These are phyloP conservation scores for Sinopyrophorus schimmeli DNA, from an alignment of 2,888 invertebrate genomes.

Conservation along the genomic window DNA sequence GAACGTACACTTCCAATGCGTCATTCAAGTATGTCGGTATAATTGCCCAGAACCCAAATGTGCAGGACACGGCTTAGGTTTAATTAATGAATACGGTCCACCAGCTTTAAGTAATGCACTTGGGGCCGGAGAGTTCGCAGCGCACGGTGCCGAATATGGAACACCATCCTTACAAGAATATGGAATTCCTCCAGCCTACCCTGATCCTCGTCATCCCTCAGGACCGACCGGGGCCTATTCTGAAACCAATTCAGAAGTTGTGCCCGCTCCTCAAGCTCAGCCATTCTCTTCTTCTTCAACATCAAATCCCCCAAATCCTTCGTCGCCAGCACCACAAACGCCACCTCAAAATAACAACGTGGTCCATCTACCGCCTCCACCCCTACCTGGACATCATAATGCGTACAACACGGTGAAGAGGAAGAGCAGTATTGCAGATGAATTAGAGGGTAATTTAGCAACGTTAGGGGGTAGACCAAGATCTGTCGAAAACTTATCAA, in stretches of 20 bases:
- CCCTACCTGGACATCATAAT: slow-evolving; percentile 78
- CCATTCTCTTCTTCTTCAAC: slow-evolving; percentile 70
- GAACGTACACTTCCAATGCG: slow-evolving; percentile 97
- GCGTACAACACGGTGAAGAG: slow-evolving; percentile 83
- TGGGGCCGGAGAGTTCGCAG: slow-evolving; percentile 53
- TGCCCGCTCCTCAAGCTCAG: slow-evolving; percentile 82
- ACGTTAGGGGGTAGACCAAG: slow-evolving; percentile 85
- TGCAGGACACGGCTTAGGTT: slow-evolving; percentile 64
- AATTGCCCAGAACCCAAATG: slow-evolving; percentile 94
- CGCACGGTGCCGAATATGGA: slow-evolving; percentile 67
- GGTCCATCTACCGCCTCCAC: slow-evolving; percentile 81
- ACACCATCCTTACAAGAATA: slow-evolving; percentile 70
- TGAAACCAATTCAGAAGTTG: slow-evolving; percentile 78
- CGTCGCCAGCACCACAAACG: slow-evolving; percentile 59
- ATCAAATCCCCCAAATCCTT: slow-evolving; percentile 62
- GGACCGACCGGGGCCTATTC: slow-evolving; percentile 82
- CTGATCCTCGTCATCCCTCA: slow-evolving; percentile 85
- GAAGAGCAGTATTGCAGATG: slow-evolving; percentile 69
- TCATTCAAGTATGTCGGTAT: slow-evolving; percentile 91
- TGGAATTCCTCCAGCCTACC: slow-evolving; percentile 78
- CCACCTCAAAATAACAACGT: slow-evolving; percentile 65
- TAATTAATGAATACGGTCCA: slow-evolving; percentile 67
- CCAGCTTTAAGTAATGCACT: slow-evolving; percentile 54
- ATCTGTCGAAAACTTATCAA: slow-evolving; percentile 82
- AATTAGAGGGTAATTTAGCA: slow-evolving; percentile 76